Evolutionary conservation across 2,113 vertebrate genomes (phyloP), one percentile per base, ranked within the genome.

Genomic region (Oreochromis spilurus): DNA sequence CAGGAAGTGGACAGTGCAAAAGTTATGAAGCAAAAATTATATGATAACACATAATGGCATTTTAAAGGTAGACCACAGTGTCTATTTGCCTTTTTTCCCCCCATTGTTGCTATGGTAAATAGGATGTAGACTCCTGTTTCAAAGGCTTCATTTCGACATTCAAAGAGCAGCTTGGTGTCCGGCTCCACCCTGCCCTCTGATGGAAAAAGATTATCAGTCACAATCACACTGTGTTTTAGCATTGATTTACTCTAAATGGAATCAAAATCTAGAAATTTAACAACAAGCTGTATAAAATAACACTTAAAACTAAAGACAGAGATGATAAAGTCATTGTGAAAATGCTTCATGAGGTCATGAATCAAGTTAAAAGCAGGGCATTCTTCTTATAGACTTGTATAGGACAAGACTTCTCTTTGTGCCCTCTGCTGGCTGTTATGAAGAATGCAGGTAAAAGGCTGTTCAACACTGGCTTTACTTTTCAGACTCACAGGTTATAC

Each of bases 1-100:
- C n/a, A n/a, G n/a, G n/a, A n/a, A n/a, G n/a, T n/a, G n/a, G n/a
- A n/a, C n/a, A n/a, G n/a, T n/a, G n/a, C n/a, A n/a, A n/a, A n/a
- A n/a, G n/a, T n/a, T n/a, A n/a, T n/a, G n/a, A n/a, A n/a, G n/a
- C n/a, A n/a, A n/a, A n/a, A n/a, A n/a, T n/a, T n/a, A n/a, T n/a
- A 43, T 26, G 7, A 26, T 26, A 70, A 26, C 38, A 43, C 65
- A 70, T 24, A 9, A 40, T 1, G 4, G 12, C 7, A 0, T 70
- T 70, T 70, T 43, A 2, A 1, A 2, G 36, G 12, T 43, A 70
- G 65, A 70, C 36, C 7, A 24, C 1, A 70, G 36, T 43, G 4
- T 26, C 12, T 70, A n/a, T 40, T 43, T 40, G 6, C 0, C 34
- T 7, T 16, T 48, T 6, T 0, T 1, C 4, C 7, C 14, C 12